Evolutionary conservation across 2,888 invertebrate genomes (phyloP).

Genomic region (Amiota communis): DNA sequence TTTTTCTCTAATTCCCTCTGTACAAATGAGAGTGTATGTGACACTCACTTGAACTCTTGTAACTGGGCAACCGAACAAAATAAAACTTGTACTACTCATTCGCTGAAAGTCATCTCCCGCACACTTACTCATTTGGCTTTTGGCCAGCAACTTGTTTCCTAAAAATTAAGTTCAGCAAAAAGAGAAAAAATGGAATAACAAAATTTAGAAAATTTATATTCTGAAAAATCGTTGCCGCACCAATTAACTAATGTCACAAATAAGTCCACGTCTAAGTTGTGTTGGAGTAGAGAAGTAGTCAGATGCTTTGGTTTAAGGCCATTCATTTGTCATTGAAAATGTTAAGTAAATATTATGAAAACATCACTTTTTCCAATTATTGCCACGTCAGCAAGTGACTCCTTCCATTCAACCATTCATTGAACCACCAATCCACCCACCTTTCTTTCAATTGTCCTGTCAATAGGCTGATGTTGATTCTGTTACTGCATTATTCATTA

Average conservation of each 20-base stretch:
- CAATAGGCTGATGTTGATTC: too few relatives aligned
- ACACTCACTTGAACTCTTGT: neutral
- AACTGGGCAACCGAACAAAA: neutral
- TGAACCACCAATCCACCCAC: too few relatives aligned
- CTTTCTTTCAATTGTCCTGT: too few relatives aligned
- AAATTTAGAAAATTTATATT: slow-evolving; percentile 4
- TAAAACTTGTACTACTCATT: neutral
- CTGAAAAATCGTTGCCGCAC: slow-evolving; percentile 10
- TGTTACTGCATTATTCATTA: neutral
- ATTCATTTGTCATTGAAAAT: neutral
- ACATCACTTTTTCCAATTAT: neutral
- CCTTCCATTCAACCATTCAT: too few relatives aligned
- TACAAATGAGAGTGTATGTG: neutral
- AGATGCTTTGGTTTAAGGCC: too few relatives aligned
- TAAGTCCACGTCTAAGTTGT: slow-evolving; percentile 9
- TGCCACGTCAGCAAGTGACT: too few relatives aligned
- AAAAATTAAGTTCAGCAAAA: slow-evolving; percentile 22
- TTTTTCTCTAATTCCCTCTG: too few relatives aligned
- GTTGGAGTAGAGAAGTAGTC: neutral
- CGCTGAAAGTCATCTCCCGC: neutral
- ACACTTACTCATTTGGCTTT: slow-evolving; percentile 6
- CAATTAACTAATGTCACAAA: slow-evolving; percentile 38
- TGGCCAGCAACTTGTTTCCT: slow-evolving; percentile 26
- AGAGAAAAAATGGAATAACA: neutral
- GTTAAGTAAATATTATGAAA: slow-evolving; percentile 40